Evolutionary conservation across 2,888 invertebrate species (phyloP).

Genomic region (Philhelius pedissequus): DNA sequence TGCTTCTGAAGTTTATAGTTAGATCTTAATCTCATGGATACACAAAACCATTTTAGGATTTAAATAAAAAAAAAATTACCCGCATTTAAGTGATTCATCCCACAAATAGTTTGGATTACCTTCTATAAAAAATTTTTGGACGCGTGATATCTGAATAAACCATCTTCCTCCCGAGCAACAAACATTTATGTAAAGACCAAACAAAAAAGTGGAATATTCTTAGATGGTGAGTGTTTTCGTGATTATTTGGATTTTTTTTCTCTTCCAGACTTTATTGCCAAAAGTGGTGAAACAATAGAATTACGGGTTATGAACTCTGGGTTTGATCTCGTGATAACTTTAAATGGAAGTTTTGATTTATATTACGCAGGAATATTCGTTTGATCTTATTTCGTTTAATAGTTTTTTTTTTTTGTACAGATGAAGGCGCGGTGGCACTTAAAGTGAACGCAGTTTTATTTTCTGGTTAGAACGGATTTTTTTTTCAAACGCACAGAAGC

Average conservation of each 20-base stretch:
- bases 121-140: neutral
- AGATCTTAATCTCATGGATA: conserved; percentile 23
- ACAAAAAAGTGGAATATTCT: conserved; percentile 30
- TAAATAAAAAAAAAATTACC: conserved; percentile 18
- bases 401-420: neutral
- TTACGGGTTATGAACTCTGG: conserved; percentile 45
- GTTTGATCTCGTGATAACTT: conserved; percentile 28
- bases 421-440: conserved; percentile 31
- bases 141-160: conserved; percentile 8
- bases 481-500: neutral
- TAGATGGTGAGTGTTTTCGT: conserved; percentile 39
- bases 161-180: neutral
- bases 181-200: too few species aligned
- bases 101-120: conserved; percentile 52
- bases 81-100: conserved; percentile 48
- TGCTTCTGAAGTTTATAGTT: conserved; percentile 35
- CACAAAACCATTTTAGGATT: conserved; percentile 33
- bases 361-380: conserved; percentile 16
- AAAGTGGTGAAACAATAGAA: conserved; percentile 44
- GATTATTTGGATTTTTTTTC: neutral
- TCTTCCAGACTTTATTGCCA: conserved; percentile 4
- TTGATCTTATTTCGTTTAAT: conserved; percentile 22
- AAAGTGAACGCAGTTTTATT: conserved; percentile 12
- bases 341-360: conserved; percentile 37
- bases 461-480: neutral